Base-by-base conservation (phyloP, 2,888 invertebrate genomes). In the Polydesmus complanatus region DNA sequence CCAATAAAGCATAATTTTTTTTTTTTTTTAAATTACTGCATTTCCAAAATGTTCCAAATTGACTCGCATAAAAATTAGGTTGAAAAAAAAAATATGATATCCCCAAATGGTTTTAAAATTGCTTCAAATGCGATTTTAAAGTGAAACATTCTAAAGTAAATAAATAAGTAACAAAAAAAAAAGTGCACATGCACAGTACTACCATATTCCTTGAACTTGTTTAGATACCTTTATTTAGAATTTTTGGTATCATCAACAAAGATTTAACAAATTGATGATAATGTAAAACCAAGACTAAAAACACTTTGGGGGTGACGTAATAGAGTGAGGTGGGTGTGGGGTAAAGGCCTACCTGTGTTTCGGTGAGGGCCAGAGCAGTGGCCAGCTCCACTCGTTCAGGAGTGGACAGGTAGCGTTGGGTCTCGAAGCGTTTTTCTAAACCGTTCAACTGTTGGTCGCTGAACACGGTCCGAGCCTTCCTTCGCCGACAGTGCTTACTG, bases 341-440 rank as follows among this genome's bases (percentile, higher is more conserved):
- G 26, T 3, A 18, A 18, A 8, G 5, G n/a, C 57, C 67, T 62
- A 80, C 81, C 75, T 81, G 81, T 0, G 96, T 96, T 77, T 96
- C 96, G 18, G 94, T 94, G 21, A 96, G 80, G 72, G 87, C 92
- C 56, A 96, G 80, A 0, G 92, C 91, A 0, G 88, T 86, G 0
- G 96, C 96, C 61, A 96, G 78, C 73, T 96, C 96, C 14, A 96
- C 93, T 3, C 96, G 79, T 74, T 96, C 96, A 0, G 96, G 96
- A 0, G 96, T 96, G 21, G 93, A 94, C 1, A 96, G 81, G 77
- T 96, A 95, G 62, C 94, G 80, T 73, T 96, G 96, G 1, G 88
- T 85, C 70, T 94, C 94, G 74, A 96, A 96, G 55, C 95, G 81
- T 69, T 94, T 94, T 72, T 96, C 96, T 67, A 96, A 77, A 54